Base-by-base conservation (phyloP, 2,888 invertebrate genomes). In the Tetranychus piercei region DNA sequence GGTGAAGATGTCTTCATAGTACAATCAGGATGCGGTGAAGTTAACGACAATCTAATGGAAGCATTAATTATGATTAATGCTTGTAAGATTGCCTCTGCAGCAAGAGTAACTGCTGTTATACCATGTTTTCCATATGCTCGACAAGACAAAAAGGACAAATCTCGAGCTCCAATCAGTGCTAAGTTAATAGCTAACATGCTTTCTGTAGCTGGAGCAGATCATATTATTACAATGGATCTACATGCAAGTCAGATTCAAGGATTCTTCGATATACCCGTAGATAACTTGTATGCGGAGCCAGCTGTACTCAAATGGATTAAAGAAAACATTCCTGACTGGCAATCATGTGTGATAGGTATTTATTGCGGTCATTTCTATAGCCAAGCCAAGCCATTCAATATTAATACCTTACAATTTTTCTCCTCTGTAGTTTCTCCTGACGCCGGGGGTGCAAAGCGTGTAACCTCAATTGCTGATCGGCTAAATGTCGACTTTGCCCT, bases 1-100 rank as follows among this genome's bases (percentile, higher is more conserved):
- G 94, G 94, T 22, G 94, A 94, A 85, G 94, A 95, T 87, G 94
- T 95, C 74, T 95, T 93, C 85, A 95, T 95, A 82, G 90, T 95
- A 70, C 94, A 95, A 84, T 92, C 91, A 81, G 94, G 94, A 73
- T 90, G 92, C 82, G 93, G 93, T 71, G 93, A 94, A 83, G 89
- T 94, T 74, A 94, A 94, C 82, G 94, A 95, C 83, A 93, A 94
- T 84, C 84, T 95, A 74, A 95, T 95, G 94, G 94, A 95, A 82
- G 85, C 95, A 72, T 86, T 94, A 75, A 95, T 95, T 81, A 94
- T 94, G 93, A 94, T 94, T 80, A 93, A 94, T 83, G 94, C 94
- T 6, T 95, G 94, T 83, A 94, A 95, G 85, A 94, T 93, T 80
- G 94, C 95, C 6, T 94, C 94, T 15, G 92, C 94, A 55, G 91